Evolutionary conservation across 2,797 vertebrate genomes (phyloP).

Genomic region (Gambelia wislizenii): DNA sequence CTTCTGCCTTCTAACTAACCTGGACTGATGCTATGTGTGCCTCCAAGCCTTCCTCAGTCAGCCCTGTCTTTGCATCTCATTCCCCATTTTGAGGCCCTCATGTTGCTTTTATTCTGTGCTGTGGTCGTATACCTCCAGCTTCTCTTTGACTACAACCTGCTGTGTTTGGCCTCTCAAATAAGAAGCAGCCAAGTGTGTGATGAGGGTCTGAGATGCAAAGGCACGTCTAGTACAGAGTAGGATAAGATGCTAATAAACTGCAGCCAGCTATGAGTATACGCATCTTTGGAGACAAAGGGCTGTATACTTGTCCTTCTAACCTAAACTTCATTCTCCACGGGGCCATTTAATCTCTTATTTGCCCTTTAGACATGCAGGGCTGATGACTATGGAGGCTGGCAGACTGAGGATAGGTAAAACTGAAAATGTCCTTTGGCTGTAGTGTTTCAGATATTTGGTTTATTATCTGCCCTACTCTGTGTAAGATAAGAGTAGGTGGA

Average conservation of each 20-base stretch:
- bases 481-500: no score
- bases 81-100: conserved; percentile 23
- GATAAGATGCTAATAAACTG: conserved; percentile 43
- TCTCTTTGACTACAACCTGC: neutral
- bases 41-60: neutral
- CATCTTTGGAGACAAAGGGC: neutral
- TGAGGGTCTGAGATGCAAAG: conserved; percentile 51
- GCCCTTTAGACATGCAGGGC: neutral
- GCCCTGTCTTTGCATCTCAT: conserved; percentile 24
- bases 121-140: conserved; percentile 11
- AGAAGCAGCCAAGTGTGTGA: neutral
- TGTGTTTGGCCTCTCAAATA: conserved; percentile 45
- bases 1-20: neutral
- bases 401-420: neutral
- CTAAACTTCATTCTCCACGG: neutral
- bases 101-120: neutral
- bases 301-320: neutral
- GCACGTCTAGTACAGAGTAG: conserved; percentile 19
- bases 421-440: neutral
- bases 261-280: neutral
- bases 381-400: neutral
- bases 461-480: neutral
- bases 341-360: neutral
- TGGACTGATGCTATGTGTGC: neutral
- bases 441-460: no score